These are phyloP conservation scores for Elaeidobius kamerunicus DNA, from an alignment of 2,888 invertebrate genomes.

Conservation along the genomic window DNA sequence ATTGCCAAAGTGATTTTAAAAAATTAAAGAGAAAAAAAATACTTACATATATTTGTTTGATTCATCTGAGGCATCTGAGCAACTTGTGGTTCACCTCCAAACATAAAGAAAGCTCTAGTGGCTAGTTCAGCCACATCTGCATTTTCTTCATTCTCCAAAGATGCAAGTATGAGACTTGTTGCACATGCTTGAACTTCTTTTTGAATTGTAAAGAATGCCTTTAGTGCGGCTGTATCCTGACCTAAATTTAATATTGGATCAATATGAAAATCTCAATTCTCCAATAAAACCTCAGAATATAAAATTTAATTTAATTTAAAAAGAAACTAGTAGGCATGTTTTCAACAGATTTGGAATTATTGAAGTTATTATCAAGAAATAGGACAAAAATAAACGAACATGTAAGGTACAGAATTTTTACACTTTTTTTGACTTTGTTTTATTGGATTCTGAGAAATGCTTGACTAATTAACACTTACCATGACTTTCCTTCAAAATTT, in stretches of 20 bases:
- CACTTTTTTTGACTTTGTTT: too few species aligned
- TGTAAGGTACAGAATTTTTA: too few species aligned
- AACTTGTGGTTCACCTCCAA: constrained; percentile 74
- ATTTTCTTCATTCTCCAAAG: constrained; percentile 60
- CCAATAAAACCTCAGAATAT: neutral
- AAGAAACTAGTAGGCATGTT: too few species aligned
- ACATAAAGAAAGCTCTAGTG: constrained; percentile 86
- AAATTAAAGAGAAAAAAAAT: neutral
- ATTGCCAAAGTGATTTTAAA: too few species aligned
- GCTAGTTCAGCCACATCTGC: constrained; percentile 81
- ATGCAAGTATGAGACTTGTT: constrained; percentile 82
- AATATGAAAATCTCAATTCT: neutral
- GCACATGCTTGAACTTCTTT: constrained; percentile 87
- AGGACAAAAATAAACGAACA: too few species aligned
- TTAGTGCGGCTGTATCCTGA: constrained; percentile 80
- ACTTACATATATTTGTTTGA: constrained; percentile 36
- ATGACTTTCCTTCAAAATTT: constrained; percentile 75
- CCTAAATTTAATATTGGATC: constrained; percentile 11
- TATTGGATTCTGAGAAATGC: too few species aligned
- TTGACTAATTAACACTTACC: too few species aligned
- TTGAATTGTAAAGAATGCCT: constrained; percentile 81
- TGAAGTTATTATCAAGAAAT: too few species aligned
- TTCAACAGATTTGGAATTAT: too few species aligned
- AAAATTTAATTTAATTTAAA: too few species aligned
- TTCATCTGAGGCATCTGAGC: constrained; percentile 33